Conservation (phyloP, 2,113 vertebrate species). For the Bettongia penicillata region DNA sequence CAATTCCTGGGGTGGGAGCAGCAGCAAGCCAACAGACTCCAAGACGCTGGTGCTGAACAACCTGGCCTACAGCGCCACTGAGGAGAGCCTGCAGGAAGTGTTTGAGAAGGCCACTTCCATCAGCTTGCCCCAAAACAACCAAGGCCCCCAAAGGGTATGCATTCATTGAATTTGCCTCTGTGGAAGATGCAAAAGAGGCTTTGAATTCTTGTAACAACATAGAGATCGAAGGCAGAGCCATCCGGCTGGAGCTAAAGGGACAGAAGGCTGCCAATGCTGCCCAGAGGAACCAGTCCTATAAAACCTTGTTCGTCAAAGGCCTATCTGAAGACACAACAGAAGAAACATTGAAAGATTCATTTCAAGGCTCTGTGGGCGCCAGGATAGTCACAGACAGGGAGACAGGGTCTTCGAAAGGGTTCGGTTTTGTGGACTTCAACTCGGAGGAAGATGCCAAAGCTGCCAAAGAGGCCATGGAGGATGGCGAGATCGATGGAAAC, state of each 20-base stretch:
- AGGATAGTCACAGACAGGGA: conserved; percentile 96
- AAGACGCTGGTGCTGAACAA: background rate
- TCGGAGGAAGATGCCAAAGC: too few relatives aligned
- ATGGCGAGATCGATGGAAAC: too few relatives aligned
- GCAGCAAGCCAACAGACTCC: background rate
- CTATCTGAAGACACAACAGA: conserved; percentile 97
- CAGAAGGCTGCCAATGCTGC: conserved; percentile 76
- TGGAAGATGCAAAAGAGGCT: conserved; percentile 94
- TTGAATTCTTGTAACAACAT: conserved; percentile 92
- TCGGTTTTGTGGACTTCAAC: too few relatives aligned
- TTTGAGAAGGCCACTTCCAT: background rate
- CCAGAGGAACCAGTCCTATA: conserved; percentile 87
- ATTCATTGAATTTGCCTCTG: conserved; percentile 92
- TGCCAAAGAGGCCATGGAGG: too few relatives aligned
- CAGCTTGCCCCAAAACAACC: background rate
- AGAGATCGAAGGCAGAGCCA: conserved; percentile 93
- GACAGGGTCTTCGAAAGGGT: conserved; percentile 97
- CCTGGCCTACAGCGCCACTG: background rate
- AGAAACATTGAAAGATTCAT: conserved; percentile 91
- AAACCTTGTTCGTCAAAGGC: conserved; percentile 95
- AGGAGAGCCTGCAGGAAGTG: background rate
- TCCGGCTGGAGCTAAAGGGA: conserved; percentile 91
- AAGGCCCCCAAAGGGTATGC: conserved; percentile 84
- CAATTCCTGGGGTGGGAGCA: conserved; percentile 71
- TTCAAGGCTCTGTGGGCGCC: conserved; percentile 91